Evolutionary conservation across 2,888 invertebrate genomes (phyloP).

Genomic region (Sinodicranocentrus sp.): DNA sequence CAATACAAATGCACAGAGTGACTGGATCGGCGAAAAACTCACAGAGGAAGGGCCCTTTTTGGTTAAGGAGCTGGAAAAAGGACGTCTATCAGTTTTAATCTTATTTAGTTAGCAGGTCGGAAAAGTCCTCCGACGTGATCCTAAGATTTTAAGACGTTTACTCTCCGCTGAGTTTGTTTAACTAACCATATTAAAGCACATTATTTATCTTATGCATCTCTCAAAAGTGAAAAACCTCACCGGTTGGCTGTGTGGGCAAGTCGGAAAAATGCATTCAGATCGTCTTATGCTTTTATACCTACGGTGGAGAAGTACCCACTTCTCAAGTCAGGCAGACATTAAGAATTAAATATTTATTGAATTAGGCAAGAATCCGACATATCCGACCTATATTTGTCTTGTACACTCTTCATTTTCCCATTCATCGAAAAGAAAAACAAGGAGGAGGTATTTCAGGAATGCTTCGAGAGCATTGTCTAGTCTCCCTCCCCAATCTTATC

Average conservation of each 20-base stretch:
- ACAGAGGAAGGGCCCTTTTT: slow-evolving; percentile 36
- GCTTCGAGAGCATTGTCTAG: too few relatives aligned
- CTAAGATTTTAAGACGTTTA: slow-evolving; percentile 65
- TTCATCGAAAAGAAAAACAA: too few relatives aligned
- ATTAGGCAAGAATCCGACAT: neutral
- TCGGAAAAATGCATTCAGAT: neutral
- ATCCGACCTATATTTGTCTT: neutral
- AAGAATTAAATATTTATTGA: slow-evolving; percentile 17
- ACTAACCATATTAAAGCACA: slow-evolving; percentile 64
- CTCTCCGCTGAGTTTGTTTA: slow-evolving; percentile 64
- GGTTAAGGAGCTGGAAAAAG: slow-evolving; percentile 30
- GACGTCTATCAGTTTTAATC: slow-evolving; percentile 60
- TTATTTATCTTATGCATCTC: slow-evolving; percentile 50
- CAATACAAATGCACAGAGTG: slow-evolving; percentile 45
- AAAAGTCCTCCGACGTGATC: slow-evolving; percentile 44
- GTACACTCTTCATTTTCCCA: too few relatives aligned
- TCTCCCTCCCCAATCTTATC: too few relatives aligned
- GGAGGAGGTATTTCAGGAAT: too few relatives aligned
- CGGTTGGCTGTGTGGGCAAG: neutral
- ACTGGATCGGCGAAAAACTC: slow-evolving; percentile 53
- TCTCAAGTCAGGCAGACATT: slow-evolving; percentile 1
- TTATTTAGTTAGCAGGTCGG: slow-evolving; percentile 62
- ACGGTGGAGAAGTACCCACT: slow-evolving; percentile 8
- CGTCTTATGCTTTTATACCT: neutral
- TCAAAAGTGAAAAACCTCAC: slow-evolving; percentile 19